Percentiles rank a stretch among this genome's conserved stretches.
These are phyloP conservation scores for Chelonia mydas DNA, from an alignment of 2,797 vertebrate genomes.

Conservation along the genomic window DNA sequence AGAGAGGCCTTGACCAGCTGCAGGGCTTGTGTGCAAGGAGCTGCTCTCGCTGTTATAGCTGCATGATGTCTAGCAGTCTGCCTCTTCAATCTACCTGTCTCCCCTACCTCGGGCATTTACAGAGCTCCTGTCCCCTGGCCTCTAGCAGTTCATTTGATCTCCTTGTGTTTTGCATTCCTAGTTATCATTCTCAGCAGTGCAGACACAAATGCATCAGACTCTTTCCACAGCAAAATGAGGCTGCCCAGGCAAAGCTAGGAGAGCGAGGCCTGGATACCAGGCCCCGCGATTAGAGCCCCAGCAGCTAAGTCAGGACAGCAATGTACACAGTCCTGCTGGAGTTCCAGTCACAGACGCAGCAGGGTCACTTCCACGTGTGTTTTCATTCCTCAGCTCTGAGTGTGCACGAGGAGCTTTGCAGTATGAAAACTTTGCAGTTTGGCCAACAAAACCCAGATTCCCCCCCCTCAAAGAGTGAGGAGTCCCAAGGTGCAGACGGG, in stretches of 20 bases:
- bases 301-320: not conserved
- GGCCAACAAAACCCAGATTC: not conserved
- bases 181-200: not conserved
- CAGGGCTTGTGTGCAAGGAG: fast-evolving
- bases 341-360: not conserved
- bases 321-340: not conserved
- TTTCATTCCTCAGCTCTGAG: not conserved
- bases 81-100: not conserved
- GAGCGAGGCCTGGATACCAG: fast-evolving
- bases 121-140: fast-evolving
- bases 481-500: not conserved
- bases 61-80: not conserved
- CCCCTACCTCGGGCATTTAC: fast-evolving
- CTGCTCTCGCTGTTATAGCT: fast-evolving
- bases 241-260: not conserved
- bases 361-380: not conserved
- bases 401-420: not conserved
- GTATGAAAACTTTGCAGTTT: not conserved
- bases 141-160: too few species aligned
- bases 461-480: not conserved
- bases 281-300: not conserved
- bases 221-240: not conserved
- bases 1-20: not conserved
- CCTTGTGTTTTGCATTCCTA: fast-evolving
- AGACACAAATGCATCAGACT: not conserved